phyloP scores from a whole-genome alignment of 2,113 vertebrate species.

The Plotosus lineatus region DNA sequence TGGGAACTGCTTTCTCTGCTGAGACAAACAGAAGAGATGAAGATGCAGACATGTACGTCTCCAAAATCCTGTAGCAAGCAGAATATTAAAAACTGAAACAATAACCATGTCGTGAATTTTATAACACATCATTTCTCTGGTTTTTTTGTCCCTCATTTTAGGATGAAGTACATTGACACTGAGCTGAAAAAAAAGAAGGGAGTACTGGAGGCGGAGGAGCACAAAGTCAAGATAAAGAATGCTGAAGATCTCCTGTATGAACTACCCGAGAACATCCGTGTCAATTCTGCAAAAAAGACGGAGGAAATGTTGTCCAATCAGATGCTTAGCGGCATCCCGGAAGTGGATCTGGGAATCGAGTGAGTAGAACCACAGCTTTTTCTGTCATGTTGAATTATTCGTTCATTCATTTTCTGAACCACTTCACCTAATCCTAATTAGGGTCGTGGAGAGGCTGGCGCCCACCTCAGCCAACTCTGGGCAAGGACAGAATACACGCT shows the following conservation, averaged over 20 bases:
- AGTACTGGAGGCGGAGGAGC: constrained; percentile 87
- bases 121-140: not conserved
- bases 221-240: constrained; percentile 90
- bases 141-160: constrained; percentile 55
- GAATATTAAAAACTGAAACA: not conserved
- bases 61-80: not conserved
- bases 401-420: too few species aligned
- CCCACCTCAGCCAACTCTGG: too few species aligned
- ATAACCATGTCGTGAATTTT: too few species aligned
- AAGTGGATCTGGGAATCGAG: constrained; percentile 97
- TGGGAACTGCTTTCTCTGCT: constrained; percentile 95
- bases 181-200: constrained; percentile 97
- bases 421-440: too few species aligned
- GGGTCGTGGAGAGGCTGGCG: too few species aligned
- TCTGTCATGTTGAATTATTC: not conserved
- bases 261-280: constrained; percentile 90
- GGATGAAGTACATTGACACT: constrained; percentile 99
- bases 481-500: too few species aligned
- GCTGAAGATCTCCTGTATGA: constrained; percentile 94
- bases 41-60: constrained; percentile 94
- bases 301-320: constrained; percentile 99
- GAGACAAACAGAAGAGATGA: constrained; percentile 97
- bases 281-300: constrained; percentile 95
- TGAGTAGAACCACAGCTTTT: constrained; percentile 63
- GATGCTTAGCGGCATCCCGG: constrained; percentile 97